Base-by-base conservation (phyloP, 2,888 invertebrate genomes). In the Diplolepis rosae region DNA sequence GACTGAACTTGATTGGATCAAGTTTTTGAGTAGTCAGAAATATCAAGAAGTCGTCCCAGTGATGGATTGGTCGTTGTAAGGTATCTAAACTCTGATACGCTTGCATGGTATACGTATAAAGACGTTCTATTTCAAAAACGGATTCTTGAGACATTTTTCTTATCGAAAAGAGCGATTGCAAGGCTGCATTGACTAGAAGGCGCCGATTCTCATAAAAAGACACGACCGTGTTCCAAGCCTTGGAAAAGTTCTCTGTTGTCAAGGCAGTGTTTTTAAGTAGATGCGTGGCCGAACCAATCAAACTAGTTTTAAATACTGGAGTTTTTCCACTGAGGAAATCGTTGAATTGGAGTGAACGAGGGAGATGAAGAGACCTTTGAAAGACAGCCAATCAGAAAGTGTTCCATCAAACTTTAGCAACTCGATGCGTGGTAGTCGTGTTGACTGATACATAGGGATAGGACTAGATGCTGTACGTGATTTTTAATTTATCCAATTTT, bases 21-120 rank as follows among this genome's bases (percentile, higher is more conserved):
- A 77, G 42, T 0, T 66, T 35, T 50, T 74, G 72, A 7, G 50
- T 24, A 0, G 35, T 15, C 0, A 74, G 28, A 45, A 69, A 72
- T 1, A 76, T 70, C 1, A 76, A n/a, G 6, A 77, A 13, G 42
- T 74, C 76, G 27, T 73, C 69, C 70, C 74, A 74, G 1, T 4
- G 13, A 0, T 71, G 54, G n/a, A 76, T 52, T 1, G 72, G 72
- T 7, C 74, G 35, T n/a, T 61, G 22, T 0, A 76, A 30, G 0
- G 74, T 65, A 22, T 76, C 69, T 0, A 73, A 22, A 6, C 42
- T 65, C 13, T 70, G 68, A 54, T 68, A 68, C 7, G 54, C 54
- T 22, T 68, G 54, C 30, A 66, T 54, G n/a, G 54, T 39, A 9
- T 4, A 22, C 9, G 68, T 30, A 39, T 54, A 68, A 0, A 68